These are phyloP conservation scores for Corythornis madagascariensis DNA, from an alignment of 2,113 vertebrate genomes.

Conservation along the genomic window DNA sequence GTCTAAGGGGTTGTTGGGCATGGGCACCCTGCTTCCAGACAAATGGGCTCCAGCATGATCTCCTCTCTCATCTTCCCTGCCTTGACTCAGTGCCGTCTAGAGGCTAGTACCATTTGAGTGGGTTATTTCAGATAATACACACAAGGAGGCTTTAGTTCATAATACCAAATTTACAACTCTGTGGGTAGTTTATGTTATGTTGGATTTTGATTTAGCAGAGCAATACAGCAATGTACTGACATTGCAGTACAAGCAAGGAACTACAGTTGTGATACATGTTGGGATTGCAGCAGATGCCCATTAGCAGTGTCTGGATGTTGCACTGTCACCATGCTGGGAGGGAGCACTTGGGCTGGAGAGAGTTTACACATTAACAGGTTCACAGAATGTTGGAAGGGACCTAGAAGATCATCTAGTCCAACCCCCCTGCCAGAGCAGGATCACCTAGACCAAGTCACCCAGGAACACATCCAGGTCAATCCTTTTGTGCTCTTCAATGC, in stretches of 20 bases:
- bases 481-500: no score
- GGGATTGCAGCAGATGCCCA: not conserved
- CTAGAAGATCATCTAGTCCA: no score
- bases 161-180: no score
- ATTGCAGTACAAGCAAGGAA: not conserved
- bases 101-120: not conserved
- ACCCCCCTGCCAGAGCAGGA: no score
- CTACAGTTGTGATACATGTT: accelerated
- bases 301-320: not conserved
- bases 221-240: not conserved
- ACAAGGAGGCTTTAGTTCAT: not conserved
- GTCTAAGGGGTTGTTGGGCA: no score
- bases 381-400: no score
- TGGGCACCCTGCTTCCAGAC: not conserved
- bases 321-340: not conserved
- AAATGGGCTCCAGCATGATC: accelerated
- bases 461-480: no score
- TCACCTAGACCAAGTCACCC: no score
- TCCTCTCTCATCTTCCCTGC: not conserved
- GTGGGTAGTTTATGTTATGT: not conserved
- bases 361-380: no score
- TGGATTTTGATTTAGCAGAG: not conserved
- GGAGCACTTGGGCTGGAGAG: not conserved
- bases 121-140: not conserved
- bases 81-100: accelerated